Percentiles rank a stretch among this genome's conserved stretches.
phyloP scores from a whole-genome alignment of 2,797 vertebrate genomes.

The Falco berigora region DNA sequence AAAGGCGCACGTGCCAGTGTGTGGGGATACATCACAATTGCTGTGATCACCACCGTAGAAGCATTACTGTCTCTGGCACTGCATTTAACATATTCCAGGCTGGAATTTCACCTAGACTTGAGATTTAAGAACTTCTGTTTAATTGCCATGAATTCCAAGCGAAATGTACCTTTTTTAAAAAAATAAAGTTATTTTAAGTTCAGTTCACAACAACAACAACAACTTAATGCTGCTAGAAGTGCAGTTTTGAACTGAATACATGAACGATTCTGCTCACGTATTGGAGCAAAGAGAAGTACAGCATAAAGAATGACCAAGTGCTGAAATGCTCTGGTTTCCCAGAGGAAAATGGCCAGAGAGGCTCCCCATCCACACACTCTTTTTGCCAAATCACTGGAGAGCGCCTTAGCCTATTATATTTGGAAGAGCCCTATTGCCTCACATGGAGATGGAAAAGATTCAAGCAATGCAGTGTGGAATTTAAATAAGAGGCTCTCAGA shows the following conservation, averaged over 20 bases:
- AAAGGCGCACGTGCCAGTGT: accelerated
- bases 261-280: background rate
- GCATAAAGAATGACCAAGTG: background rate
- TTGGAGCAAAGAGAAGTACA: background rate
- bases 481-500: constrained; percentile 53
- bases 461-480: constrained; percentile 28
- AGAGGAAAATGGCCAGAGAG: background rate
- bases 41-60: accelerated
- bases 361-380: background rate
- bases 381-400: constrained; percentile 13
- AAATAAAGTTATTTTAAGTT: background rate
- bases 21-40: background rate
- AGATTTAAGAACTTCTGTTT: background rate
- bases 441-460: constrained; percentile 47
- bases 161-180: background rate
- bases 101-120: background rate
- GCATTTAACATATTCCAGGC: background rate
- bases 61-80: background rate
- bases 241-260: background rate
- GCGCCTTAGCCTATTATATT: background rate
- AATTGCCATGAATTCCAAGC: background rate
- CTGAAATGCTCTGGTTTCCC: background rate
- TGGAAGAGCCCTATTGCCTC: constrained; percentile 28
- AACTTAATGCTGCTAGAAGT: background rate
- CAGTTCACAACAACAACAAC: background rate